phyloP scores from a whole-genome alignment of 2,113 vertebrate genomes.

The Sakesphorus luctuosus region DNA sequence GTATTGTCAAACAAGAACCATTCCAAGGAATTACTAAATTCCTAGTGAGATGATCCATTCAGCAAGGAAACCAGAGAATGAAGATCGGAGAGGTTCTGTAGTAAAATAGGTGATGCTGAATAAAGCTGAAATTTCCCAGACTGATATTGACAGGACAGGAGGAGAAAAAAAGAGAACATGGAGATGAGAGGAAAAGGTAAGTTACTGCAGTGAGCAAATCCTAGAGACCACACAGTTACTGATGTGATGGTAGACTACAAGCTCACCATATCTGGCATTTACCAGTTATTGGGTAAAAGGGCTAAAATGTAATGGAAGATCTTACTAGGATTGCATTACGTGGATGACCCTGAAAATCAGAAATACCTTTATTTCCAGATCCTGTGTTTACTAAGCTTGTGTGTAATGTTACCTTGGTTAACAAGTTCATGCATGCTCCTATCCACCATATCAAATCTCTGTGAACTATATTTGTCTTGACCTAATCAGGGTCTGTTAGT shows the following conservation, averaged over 20 bases:
- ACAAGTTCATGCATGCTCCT: not conserved
- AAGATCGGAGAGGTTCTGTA: not conserved
- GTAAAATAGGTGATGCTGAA: not conserved
- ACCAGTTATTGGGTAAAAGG: not conserved
- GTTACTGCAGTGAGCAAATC: not conserved
- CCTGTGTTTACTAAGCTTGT: not conserved
- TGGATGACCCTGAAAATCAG: not conserved
- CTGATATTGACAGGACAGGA: not conserved
- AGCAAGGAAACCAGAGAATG: not conserved
- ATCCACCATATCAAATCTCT: not conserved
- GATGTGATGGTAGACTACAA: not conserved
- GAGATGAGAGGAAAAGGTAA: not conserved
- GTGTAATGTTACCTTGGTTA: not conserved
- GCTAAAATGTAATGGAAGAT: not conserved
- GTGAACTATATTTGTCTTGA: not conserved
- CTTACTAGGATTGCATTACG: not conserved
- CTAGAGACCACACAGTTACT: not conserved
- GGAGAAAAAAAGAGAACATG: not conserved
- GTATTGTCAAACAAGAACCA: not conserved
- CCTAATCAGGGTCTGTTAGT: not conserved
- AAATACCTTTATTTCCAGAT: not conserved
- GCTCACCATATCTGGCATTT: not conserved
- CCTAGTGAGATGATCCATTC: not conserved
- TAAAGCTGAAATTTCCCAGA: not conserved
- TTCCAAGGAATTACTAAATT: not conserved